Evolutionary conservation across 2,797 vertebrate genomes (phyloP), one percentile per base, ranked within the genome.

Genomic region (Pseudochaenichthys georgianus): DNA sequence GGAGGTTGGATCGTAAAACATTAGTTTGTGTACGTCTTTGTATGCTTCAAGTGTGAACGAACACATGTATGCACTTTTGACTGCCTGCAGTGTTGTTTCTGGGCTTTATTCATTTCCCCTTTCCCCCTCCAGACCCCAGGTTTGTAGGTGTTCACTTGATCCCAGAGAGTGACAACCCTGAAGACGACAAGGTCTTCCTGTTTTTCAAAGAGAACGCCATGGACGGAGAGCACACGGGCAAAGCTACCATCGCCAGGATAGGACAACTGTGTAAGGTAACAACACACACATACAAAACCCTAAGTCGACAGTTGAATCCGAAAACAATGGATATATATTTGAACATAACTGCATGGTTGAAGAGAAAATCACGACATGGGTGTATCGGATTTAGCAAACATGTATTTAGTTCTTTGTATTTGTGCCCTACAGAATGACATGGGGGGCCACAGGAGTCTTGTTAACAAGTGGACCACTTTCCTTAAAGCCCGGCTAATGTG

Each of bases 401-500:
- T 61, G 13, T 52, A 41, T 62, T 73, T 65, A 64, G 55, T 31
- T 54, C 5, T 9, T 68, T 75, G 50, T n/a, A 1, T 73, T 15
- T 46, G 23, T 52, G 51, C 51, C 13, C 12, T 43, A 42, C 88
- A 99, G 98, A 99, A 99, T 69, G 98, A 99, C 85, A 97, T 98
- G 84, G 98, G 98, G 55, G 98, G 98, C 13, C 98, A 99, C 93
- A 96, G 98, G 85, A 99, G 98, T 83, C 95, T 99, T 19, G 98
- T 99, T 61, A 99, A 99, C 93, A 99, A 99, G 84, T 99, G 98
- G 98, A 99, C 98, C 19, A 99, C 98, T 8, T 99, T 99, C 85
- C 96, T 99, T 16, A 99, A 99, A 83, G 98, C 98, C 3, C 95
- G 98, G 2, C 91, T 99, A 4, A 95, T 98, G 88, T 99, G 98